Conservation (phyloP, 2,888 invertebrate species). For the Drosophila ezoana region DNA sequence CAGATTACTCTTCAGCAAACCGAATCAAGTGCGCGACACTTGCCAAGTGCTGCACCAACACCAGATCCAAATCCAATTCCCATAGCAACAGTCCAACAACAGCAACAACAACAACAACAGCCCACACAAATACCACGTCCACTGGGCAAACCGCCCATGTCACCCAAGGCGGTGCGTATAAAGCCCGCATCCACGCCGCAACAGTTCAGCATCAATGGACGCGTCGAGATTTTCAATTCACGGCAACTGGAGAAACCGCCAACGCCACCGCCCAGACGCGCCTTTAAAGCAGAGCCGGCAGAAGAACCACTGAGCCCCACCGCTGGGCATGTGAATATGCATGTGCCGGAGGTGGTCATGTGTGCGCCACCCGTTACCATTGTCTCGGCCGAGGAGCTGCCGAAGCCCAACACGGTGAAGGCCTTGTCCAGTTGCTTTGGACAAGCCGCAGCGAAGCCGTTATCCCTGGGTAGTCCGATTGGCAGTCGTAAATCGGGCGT, state of each 20-base stretch:
- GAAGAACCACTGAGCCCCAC: not conserved
- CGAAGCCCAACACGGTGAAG: conserved; percentile 82
- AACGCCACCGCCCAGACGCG: conserved; percentile 67
- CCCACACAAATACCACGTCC: conserved; percentile 77
- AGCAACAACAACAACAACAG: not conserved
- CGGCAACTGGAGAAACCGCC: conserved; percentile 76
- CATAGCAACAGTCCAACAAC: not conserved
- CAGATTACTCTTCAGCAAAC: not conserved
- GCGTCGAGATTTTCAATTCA: conserved; percentile 83
- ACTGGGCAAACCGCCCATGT: conserved; percentile 76
- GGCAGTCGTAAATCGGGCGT: not conserved
- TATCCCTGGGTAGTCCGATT: not conserved
- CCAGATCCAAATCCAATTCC: conserved; percentile 5
- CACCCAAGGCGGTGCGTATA: conserved; percentile 58
- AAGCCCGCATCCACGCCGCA: conserved; percentile 45
- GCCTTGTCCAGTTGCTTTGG: conserved; percentile 77
- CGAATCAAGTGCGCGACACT: no score
- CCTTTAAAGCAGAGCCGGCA: conserved; percentile 25
- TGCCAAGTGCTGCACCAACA: conserved; percentile 1
- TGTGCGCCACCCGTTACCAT: conserved; percentile 80
- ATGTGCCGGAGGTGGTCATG: conserved; percentile 71
- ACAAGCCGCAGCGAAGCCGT: conserved; percentile 16
- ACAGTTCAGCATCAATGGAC: conserved; percentile 82
- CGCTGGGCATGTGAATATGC: conserved; percentile 12
- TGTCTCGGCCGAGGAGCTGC: conserved; percentile 78